Percentiles rank a stretch among this genome's conserved stretches.
These are phyloP conservation scores for Elysia crispata DNA, from an alignment of 2,888 invertebrate species.

Conservation along the genomic window DNA sequence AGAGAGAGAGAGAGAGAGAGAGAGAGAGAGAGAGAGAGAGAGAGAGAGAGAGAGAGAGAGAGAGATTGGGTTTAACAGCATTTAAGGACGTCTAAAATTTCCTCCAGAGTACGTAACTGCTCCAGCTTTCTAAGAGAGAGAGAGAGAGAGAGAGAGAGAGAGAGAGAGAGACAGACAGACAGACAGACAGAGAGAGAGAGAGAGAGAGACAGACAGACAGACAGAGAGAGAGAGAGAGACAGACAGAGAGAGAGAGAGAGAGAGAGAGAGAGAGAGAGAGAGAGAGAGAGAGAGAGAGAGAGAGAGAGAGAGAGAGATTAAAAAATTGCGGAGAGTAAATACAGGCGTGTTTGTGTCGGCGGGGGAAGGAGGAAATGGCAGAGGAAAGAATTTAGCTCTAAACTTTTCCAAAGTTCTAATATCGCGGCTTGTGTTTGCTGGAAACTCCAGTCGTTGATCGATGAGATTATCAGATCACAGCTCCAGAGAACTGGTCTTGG, in stretches of 20 bases:
- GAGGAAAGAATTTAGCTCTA: too few relatives aligned
- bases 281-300: not conserved
- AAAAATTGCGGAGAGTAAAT: too few relatives aligned
- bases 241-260: slow-evolving; percentile 15
- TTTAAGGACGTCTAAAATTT: too few relatives aligned
- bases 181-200: not conserved
- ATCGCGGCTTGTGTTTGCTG: too few relatives aligned
- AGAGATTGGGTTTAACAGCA: too few relatives aligned
- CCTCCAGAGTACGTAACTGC: too few relatives aligned
- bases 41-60: slow-evolving; percentile 15
- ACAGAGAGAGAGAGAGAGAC: slow-evolving; percentile 10
- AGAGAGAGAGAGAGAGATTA: not conserved
- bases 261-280: slow-evolving; percentile 22
- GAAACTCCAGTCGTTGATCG: too few relatives aligned
- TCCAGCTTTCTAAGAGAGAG: not conserved
- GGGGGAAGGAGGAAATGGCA: too few relatives aligned
- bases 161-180: not conserved
- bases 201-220: not conserved
- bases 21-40: not conserved
- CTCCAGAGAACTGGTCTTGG: too few relatives aligned
- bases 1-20: slow-evolving; percentile 10
- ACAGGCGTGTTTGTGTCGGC: too few relatives aligned
- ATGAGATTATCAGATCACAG: too few relatives aligned
- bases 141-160: slow-evolving; percentile 10
- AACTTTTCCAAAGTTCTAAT: too few relatives aligned